Base-by-base conservation (phyloP, 2,113 vertebrate genomes). In the Poeciliopsis retropinna region DNA sequence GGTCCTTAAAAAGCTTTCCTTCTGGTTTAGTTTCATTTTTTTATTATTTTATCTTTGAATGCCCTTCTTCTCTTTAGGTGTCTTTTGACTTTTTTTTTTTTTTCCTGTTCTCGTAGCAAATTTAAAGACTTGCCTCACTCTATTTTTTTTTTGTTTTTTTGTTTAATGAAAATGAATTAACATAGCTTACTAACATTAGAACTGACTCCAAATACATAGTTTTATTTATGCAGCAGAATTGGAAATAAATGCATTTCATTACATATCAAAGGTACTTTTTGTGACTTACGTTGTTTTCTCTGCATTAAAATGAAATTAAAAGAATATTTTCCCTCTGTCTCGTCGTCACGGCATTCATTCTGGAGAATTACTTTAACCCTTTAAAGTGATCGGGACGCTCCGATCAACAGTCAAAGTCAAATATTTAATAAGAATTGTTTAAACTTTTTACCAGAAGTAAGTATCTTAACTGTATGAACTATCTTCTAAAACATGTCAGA, bases 81-180 rank as follows among this genome's bases (percentile, higher is more conserved):
- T 1, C 73, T 76, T 66, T 73, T 60, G 27, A 73, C 72, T 69
- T 61, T 65, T 79, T 82, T 32, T 72, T 19, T 88, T 79, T 76
- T 25, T 88, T 77, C 32, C 22, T 7, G 39, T 64, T 78, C 44
- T 32, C 22, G 66, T 70, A 67, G 30, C 67, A 78, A 62, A 25
- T 31, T 14, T 32, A 37, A 13, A 19, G 14, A n/a, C 14, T 9
- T 15, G 13, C 25, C 12, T 66, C 64, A 64, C 17, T 10, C 6
- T 31, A 12, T 31, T 6, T 17, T 34, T 22, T 64, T 9, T 64
- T 64, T 32, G 22, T 17, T 29, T 62, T 22, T 32, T 14, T 30
- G 5, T 19, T 6, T 29, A 19, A 54, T 57, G 51, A 9, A 57
- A 57, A 47, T 47, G 60, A 14, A 30, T 64, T 37, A 31, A 22